Base-by-base conservation (phyloP, 2,888 invertebrate genomes). In the Rapana venosa region DNA sequence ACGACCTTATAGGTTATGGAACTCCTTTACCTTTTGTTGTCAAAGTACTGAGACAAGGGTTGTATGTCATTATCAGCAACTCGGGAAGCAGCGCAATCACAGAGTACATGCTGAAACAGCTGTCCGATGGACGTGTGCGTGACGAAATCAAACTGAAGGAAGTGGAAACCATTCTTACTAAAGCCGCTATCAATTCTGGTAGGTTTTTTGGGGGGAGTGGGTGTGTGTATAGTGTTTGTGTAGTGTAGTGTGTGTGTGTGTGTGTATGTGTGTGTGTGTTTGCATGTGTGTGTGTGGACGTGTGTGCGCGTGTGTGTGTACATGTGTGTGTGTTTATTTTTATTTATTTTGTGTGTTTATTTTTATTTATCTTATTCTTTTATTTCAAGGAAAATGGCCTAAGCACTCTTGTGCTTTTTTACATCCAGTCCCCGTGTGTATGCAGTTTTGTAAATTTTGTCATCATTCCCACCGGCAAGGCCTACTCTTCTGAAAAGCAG, bases 1-100 rank as follows among this genome's bases (percentile, higher is more conserved):
- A n/a, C n/a, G n/a, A n/a, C n/a, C n/a, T n/a, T n/a, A n/a, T n/a
- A n/a, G n/a, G n/a, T n/a, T n/a, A n/a, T n/a, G n/a, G n/a, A n/a
- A n/a, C n/a, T n/a, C n/a, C n/a, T n/a, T n/a, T n/a, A n/a, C n/a
- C n/a, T n/a, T n/a, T n/a, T n/a, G 47, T 47, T 47, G 47, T 47
- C 47, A 5, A 47, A 47, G 47, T 8, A 47, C 47, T 47, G 47
- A 47, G 47, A 47, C 47, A 47, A 47, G 47, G 8, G 47, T 47
- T 47, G 47, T 47, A 47, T 47, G 47, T 47, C 47, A 47, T 79
- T 11, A 1, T 15, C 92, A 97, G 98, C 26, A 99, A 99, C 95
- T 98, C 98, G 88, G 99, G 98, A n/a, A 98, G 98, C n/a, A 96
- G 96, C 90, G 96, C 97, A 91, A 98, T 98, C 92, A 97, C 97